Percentiles rank a stretch among this genome's conserved stretches.
phyloP scores from a whole-genome alignment of 2,888 invertebrate species.

The Drosophila aldrichi region DNA sequence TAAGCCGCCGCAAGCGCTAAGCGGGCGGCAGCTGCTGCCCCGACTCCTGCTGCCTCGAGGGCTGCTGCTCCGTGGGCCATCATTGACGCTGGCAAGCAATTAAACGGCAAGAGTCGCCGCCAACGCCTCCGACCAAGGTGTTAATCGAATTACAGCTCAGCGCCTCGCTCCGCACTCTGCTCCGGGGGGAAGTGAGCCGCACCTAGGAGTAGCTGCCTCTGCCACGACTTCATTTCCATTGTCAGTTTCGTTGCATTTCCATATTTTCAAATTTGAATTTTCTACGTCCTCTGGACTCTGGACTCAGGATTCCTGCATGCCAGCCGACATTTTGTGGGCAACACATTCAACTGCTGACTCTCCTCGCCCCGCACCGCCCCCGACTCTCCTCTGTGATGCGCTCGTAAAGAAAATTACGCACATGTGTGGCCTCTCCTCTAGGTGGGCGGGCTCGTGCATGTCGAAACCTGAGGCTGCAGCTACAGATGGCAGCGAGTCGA shows the following conservation, averaged over 20 bases:
- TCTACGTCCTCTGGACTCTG: conserved; percentile 49
- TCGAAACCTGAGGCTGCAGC: conserved; percentile 1
- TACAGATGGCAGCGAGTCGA: not conserved
- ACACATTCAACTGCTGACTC: conserved; percentile 23
- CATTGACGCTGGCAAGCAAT: conserved; percentile 75
- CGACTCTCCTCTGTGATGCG: conserved; percentile 10
- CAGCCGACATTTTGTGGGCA: conserved; percentile 56
- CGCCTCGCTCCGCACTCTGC: not conserved
- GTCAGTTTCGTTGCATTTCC: conserved; percentile 59
- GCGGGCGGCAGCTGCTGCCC: conserved; percentile 13
- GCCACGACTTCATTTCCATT: conserved; percentile 39
- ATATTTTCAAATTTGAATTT: conserved; percentile 80
- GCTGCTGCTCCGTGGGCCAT: conserved; percentile 31
- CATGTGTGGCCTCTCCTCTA: conserved; percentile 58
- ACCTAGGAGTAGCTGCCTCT: conserved; percentile 44
- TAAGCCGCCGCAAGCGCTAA: conserved; percentile 50
- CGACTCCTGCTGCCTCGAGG: not conserved
- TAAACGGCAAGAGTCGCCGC: conserved; percentile 71
- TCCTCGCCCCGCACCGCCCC: not conserved
- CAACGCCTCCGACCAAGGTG: conserved; percentile 55
- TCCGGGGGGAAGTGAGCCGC: not conserved
- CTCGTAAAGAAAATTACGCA: conserved; percentile 77
- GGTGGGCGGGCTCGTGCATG: not conserved
- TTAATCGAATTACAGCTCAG: conserved; percentile 72
- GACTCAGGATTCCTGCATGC: conserved; percentile 4